phyloP scores from a whole-genome alignment of 2,797 vertebrate species.

The Scyliorhinus canicula region DNA sequence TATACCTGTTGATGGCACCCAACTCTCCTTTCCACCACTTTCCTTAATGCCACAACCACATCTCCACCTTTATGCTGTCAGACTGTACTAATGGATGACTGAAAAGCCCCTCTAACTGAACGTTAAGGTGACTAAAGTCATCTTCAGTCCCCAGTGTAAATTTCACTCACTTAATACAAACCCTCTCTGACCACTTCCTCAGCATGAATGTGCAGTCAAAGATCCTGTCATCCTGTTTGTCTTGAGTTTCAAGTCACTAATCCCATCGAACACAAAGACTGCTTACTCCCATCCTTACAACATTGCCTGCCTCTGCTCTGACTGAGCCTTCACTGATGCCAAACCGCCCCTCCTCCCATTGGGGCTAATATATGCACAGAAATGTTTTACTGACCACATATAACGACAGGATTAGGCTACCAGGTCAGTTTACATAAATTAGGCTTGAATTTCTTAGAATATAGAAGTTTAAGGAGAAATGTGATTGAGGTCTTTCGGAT shows the following conservation, averaged over 20 bases:
- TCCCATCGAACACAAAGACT: neutral
- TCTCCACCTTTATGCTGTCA: neutral
- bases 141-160: neutral
- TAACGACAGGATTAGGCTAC: neutral
- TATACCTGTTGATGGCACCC: neutral
- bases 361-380: neutral
- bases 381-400: neutral
- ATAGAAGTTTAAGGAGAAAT: no score
- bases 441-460: no score
- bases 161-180: neutral
- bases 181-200: neutral
- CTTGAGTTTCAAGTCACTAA: neutral
- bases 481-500: no score
- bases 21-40: neutral
- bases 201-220: neutral
- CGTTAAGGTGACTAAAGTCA: neutral
- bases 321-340: neutral
- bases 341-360: neutral
- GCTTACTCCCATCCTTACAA: neutral
- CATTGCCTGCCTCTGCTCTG: neutral
- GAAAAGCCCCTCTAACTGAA: neutral
- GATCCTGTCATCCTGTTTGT: neutral
- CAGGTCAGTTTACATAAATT: neutral
- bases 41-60: neutral
- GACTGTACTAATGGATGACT: neutral